Base-by-base conservation (phyloP, 2,113 vertebrate species). In the Xiphophorus hellerii region DNA sequence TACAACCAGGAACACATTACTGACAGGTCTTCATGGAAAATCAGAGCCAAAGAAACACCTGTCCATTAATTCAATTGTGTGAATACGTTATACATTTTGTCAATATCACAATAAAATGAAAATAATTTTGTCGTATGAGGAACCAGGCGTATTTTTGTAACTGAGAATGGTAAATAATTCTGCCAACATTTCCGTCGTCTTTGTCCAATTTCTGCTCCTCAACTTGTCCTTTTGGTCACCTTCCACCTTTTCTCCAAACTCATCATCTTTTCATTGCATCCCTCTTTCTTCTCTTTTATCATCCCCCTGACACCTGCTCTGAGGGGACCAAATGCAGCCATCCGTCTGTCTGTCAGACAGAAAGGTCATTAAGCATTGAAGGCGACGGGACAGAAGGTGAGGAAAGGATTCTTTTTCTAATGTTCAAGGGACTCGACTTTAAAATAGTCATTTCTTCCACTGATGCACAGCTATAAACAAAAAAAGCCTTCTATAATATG, bases 281-380 rank as follows among this genome's bases (percentile, higher is more conserved):
- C 60, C 60, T 82, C 76, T 80, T 81, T 72, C 51, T 69, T 72
- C 74, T 87, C 78, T 62, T 89, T 83, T 51, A 88, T 92, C 90
- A 89, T 84, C 48, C 77, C 60, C 31, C 15, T 84, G 89, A 90
- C 80, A 88, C 71, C 54, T 76, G 69, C 82, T 58, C 79, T 76
- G 54, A 83, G 88, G 88, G 80, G 90, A 91, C 87, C 91, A 84
- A 85, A 84, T 91, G 81, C 83, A 89, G 84, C 83, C 90, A 93
- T 94, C 84, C 82, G 88, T 94, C 93, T 92, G 91, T 92, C 87
- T 92, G 91, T 87, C 88, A 90, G 74, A 81, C 62, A 63, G 76
- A 93, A 94, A 94, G 93, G 94, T 95, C 92, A 89, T 88, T 89
- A 88, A 75, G 77, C 54, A 37, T 81, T 64, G 85, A 87, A 80